phyloP scores from a whole-genome alignment of 2,113 vertebrate species.

The Tachycineta bicolor region DNA sequence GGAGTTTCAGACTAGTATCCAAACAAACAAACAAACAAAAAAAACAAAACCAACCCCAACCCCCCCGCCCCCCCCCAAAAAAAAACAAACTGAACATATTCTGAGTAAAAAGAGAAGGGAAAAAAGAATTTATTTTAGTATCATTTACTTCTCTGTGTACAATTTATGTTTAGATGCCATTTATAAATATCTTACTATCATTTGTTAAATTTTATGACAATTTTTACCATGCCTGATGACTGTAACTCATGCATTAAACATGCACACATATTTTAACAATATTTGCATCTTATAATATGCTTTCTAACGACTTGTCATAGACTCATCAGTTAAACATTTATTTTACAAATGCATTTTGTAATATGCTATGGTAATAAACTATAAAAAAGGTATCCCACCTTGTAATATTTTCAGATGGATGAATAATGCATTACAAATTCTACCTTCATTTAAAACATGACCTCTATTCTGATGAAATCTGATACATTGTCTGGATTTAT shows the following conservation, averaged over 20 bases:
- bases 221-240: slow-evolving; percentile 63
- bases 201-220: slow-evolving; percentile 70
- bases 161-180: slow-evolving; percentile 55
- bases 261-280: slow-evolving; percentile 74
- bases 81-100: no score
- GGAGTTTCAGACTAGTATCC: background rate
- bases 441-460: slow-evolving; percentile 56
- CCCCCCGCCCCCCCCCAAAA: no score
- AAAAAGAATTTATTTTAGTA: slow-evolving; percentile 50
- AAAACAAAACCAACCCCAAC: no score
- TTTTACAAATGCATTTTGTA: slow-evolving; percentile 67
- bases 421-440: slow-evolving; percentile 54
- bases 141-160: slow-evolving; percentile 34
- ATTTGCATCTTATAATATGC: slow-evolving; percentile 76
- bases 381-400: slow-evolving; percentile 57
- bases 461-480: slow-evolving; percentile 53
- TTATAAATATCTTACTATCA: slow-evolving; percentile 72
- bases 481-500: slow-evolving; percentile 48
- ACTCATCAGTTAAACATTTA: slow-evolving; percentile 66
- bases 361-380: slow-evolving; percentile 64
- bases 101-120: background rate
- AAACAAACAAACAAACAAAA: background rate
- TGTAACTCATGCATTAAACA: slow-evolving; percentile 74
- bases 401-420: slow-evolving; percentile 62
- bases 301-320: slow-evolving; percentile 65